phyloP scores from a whole-genome alignment of 2,888 invertebrate genomes.

The Conchocele bisecta region DNA sequence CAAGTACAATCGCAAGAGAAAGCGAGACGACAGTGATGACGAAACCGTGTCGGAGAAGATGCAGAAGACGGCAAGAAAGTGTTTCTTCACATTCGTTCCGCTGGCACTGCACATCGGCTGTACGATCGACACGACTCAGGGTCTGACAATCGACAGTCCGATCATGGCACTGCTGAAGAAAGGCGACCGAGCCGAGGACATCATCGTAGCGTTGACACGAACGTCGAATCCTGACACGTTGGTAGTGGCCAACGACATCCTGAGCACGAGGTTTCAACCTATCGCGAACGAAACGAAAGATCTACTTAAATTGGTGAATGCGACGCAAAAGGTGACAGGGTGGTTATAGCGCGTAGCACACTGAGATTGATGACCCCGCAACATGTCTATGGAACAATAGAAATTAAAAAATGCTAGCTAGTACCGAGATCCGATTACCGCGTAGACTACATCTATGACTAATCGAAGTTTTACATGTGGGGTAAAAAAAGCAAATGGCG shows the following conservation, averaged over 20 bases:
- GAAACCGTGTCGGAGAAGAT: background rate
- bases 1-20: slow-evolving; percentile 4
- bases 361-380: no score
- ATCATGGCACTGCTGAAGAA: slow-evolving; percentile 5
- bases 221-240: slow-evolving; percentile 13
- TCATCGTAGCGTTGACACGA: slow-evolving; percentile 16
- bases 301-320: no score
- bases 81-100: slow-evolving; percentile 8
- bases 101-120: slow-evolving; percentile 7
- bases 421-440: no score
- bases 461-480: no score
- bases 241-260: slow-evolving; percentile 8
- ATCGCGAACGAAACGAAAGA: no score
- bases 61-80: slow-evolving; percentile 2
- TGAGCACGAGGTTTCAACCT: no score
- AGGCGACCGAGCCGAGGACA: slow-evolving; percentile 11
- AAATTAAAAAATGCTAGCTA: no score
- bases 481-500: no score
- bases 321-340: no score
- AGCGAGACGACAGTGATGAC: background rate
- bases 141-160: slow-evolving; percentile 9
- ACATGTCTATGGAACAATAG: no score
- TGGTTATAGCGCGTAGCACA: no score
- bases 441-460: no score
- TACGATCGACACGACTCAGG: slow-evolving; percentile 20